A percentile compares a stretch with the other conserved stretches of the same genome.
These are phyloP conservation scores for Adelognathus sp. DNA, from an alignment of 2,888 invertebrate genomes.

Conservation along the genomic window DNA sequence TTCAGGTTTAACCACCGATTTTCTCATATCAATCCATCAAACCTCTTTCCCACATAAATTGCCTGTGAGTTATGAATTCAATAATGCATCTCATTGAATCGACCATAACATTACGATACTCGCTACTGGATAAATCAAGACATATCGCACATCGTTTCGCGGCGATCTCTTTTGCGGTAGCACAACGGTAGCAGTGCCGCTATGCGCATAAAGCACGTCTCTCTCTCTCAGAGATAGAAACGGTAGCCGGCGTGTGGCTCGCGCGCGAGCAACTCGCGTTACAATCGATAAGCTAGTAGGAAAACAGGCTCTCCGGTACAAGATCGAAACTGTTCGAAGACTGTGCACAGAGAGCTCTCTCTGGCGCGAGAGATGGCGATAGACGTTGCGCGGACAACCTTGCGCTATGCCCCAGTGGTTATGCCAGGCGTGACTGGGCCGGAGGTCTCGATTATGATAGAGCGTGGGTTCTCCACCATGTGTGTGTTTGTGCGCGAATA, in stretches of 20 bases:
- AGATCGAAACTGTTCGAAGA: slow-evolving; percentile 6
- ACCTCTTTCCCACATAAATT: not conserved
- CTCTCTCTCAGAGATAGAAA: slow-evolving; percentile 34
- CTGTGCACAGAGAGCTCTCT: not conserved
- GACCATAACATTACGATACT: not conserved
- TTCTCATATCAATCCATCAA: not conserved
- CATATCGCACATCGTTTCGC: slow-evolving; percentile 44
- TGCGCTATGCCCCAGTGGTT: slow-evolving; percentile 72
- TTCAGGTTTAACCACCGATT: not conserved
- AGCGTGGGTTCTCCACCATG: slow-evolving; percentile 68
- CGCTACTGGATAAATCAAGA: slow-evolving; percentile 24
- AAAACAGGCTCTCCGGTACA: slow-evolving; percentile 29
- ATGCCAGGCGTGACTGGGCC: slow-evolving; percentile 76
- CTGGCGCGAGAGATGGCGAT: slow-evolving; percentile 45
- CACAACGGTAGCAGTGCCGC: not conserved
- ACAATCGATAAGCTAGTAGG: slow-evolving; percentile 58
- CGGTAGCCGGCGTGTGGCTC: slow-evolving; percentile 58
- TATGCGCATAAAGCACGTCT: slow-evolving; percentile 33
- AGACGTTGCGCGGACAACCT: slow-evolving; percentile 71
- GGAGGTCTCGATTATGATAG: slow-evolving; percentile 80
- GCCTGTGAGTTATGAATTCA: not conserved
- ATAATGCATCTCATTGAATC: not conserved
- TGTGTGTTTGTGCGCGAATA: not conserved
- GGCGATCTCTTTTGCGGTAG: slow-evolving; percentile 28
- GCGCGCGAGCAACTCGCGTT: slow-evolving; percentile 48